Percentiles rank a stretch among this genome's conserved stretches.
Conservation (phyloP, 1,140 invertebrate species). For the Frieseomelitta varia region DNA sequence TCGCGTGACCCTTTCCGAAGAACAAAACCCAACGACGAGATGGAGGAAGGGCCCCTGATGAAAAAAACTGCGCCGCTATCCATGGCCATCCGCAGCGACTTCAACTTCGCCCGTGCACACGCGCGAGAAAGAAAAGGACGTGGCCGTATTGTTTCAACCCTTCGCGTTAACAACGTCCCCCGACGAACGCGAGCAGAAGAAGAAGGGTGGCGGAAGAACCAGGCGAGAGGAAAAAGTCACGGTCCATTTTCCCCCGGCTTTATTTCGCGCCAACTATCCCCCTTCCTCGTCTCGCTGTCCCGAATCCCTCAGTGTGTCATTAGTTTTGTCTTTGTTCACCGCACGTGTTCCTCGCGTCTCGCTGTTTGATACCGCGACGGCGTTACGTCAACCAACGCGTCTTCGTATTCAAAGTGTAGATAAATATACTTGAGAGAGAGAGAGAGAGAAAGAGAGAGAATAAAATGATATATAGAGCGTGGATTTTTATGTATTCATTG, state of each 20-base stretch:
- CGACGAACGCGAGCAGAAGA: conserved; percentile 24
- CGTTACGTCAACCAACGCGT: not conserved
- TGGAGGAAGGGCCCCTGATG: not conserved
- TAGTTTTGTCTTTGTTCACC: conserved; percentile 62
- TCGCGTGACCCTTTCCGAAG: not conserved
- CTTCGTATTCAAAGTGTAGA: too few relatives aligned
- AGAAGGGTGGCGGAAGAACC: conserved; percentile 4
- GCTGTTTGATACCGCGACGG: not conserved
- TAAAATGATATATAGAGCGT: too few relatives aligned
- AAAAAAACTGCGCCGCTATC: not conserved
- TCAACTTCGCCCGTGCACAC: not conserved
- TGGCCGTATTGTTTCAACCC: conserved; percentile 24
- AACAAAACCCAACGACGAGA: not conserved
- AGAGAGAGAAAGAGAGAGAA: too few relatives aligned
- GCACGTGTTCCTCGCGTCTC: conserved; percentile 27
- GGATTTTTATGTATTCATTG: too few relatives aligned
- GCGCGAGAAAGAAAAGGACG: not conserved
- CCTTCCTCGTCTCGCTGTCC: conserved; percentile 22
- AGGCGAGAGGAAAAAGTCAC: conserved; percentile 18
- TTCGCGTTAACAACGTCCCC: conserved; percentile 38
- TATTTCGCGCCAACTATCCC: conserved; percentile 21
- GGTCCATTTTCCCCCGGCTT: conserved; percentile 47
- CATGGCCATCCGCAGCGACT: not conserved
- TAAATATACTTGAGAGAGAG: too few relatives aligned
- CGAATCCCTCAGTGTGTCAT: conserved; percentile 61